These are phyloP conservation scores for Stercorarius parasiticus DNA, from an alignment of 2,113 vertebrate genomes.

Conservation along the genomic window DNA sequence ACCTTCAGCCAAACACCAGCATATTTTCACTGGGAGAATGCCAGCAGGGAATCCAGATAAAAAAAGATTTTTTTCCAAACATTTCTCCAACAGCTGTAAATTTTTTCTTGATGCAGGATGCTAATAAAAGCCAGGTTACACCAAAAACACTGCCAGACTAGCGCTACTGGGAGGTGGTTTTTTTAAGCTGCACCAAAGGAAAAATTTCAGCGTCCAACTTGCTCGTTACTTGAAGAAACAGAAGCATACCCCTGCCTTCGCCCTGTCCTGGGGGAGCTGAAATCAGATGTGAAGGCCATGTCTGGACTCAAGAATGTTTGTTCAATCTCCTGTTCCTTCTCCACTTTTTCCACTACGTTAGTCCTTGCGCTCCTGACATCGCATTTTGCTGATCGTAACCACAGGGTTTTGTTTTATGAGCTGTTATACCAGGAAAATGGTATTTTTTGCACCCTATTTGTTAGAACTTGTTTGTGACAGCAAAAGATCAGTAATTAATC, in stretches of 20 bases:
- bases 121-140: constrained; percentile 80
- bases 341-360: neutral
- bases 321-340: constrained; percentile 37
- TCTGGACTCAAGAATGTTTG: constrained; percentile 26
- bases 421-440: constrained; percentile 34
- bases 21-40: neutral
- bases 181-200: constrained; percentile 32
- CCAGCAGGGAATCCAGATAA: constrained; percentile 40
- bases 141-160: constrained; percentile 48
- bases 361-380: neutral
- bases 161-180: constrained; percentile 41
- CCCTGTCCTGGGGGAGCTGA: neutral
- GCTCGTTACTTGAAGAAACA: constrained; percentile 43
- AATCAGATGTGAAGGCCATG: constrained; percentile 4
- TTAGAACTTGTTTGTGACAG: constrained; percentile 42
- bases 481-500: neutral
- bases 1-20: neutral
- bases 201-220: constrained; percentile 38
- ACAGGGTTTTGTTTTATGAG: constrained; percentile 55
- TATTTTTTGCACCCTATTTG: constrained; percentile 52
- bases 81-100: constrained; percentile 66
- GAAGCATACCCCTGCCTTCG: neutral
- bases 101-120: constrained; percentile 57
- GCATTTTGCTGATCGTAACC: constrained; percentile 42
- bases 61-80: constrained; percentile 38